Conservation (phyloP, 2,888 invertebrate species). For the Sarcophaga caerulescens region DNA sequence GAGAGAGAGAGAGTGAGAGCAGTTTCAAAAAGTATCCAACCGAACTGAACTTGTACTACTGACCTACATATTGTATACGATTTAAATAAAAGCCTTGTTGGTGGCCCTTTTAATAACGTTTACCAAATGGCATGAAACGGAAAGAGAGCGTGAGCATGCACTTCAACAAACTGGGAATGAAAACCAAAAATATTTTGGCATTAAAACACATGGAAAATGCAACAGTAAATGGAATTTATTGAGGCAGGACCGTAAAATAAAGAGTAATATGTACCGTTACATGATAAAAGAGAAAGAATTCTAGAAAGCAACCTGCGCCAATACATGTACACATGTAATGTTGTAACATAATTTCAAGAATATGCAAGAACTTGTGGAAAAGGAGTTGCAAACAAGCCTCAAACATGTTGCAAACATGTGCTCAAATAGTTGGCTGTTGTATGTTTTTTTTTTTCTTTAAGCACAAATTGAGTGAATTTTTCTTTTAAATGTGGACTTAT, state of each 20-base stretch:
- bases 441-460: neutral
- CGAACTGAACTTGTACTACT: constrained; percentile 79
- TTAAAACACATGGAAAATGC: constrained; percentile 35
- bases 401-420: neutral
- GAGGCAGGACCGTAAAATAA: constrained; percentile 52
- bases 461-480: neutral
- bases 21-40: constrained; percentile 51
- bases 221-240: constrained; percentile 56
- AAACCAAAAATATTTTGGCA: constrained; percentile 23
- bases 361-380: too few species aligned
- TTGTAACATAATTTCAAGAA: too few species aligned
- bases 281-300: neutral
- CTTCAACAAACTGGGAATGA: neutral
- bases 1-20: constrained; percentile 10
- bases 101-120: constrained; percentile 8
- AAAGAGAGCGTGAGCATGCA: neutral
- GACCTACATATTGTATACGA: constrained; percentile 73
- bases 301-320: constrained; percentile 17
- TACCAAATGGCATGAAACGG: constrained; percentile 14
- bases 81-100: neutral
- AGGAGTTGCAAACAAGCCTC: neutral
- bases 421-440: neutral
- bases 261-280: neutral
- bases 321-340: neutral
- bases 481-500: neutral